Evolutionary conservation across 2,888 invertebrate genomes (phyloP).

Genomic region (Drepana falcataria): DNA sequence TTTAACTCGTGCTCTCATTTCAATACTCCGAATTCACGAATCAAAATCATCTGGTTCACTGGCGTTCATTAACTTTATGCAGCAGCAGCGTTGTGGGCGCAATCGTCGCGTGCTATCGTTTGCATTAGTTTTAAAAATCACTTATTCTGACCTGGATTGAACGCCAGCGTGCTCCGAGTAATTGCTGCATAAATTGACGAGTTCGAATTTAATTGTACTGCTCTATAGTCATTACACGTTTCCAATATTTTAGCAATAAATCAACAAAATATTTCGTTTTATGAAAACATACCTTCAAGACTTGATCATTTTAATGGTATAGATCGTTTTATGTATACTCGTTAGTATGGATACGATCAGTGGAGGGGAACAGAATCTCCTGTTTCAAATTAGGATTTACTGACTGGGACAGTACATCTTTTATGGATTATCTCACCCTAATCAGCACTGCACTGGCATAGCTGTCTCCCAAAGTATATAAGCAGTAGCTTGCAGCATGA

Average conservation of each 20-base stretch:
- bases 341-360: neutral
- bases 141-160: constrained; percentile 74
- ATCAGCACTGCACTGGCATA: neutral
- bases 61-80: constrained; percentile 62
- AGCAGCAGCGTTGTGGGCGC: constrained; percentile 37
- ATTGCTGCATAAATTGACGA: constrained; percentile 71
- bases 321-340: constrained; percentile 5
- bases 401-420: too few relatives aligned
- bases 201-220: constrained; percentile 56
- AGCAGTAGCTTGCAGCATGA: neutral
- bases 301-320: too few relatives aligned
- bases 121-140: constrained; percentile 74
- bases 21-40: constrained; percentile 38
- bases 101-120: constrained; percentile 60
- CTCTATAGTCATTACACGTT: constrained; percentile 23
- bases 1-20: constrained; percentile 34
- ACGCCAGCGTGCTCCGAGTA: constrained; percentile 63
- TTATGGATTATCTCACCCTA: too few relatives aligned
- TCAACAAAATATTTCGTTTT: neutral
- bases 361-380: too few relatives aligned
- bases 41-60: constrained; percentile 35
- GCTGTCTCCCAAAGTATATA: too few relatives aligned
- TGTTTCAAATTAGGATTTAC: too few relatives aligned
- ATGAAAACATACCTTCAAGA: neutral
- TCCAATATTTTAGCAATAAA: constrained; percentile 11